These are phyloP conservation scores for Porites cylindrica DNA, from an alignment of 92 coral and sea anemone genomes.

Conservation along the genomic window DNA sequence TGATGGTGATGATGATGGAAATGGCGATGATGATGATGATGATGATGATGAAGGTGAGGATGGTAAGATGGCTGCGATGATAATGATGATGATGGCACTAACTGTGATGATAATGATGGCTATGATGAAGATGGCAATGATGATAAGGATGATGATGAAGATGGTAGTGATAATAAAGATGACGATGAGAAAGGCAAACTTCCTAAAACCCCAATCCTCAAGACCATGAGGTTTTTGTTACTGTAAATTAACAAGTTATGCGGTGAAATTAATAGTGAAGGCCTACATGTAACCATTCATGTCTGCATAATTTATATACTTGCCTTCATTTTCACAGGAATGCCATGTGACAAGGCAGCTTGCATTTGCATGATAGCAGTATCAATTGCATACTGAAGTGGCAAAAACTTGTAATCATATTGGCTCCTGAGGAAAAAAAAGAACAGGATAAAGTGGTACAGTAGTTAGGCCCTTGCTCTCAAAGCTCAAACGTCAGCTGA, in stretches of 20 bases:
- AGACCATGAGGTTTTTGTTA: too few species aligned
- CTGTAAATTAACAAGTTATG: too few species aligned
- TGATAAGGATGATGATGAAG: too few species aligned
- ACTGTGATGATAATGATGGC: too few species aligned
- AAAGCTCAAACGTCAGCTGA: too few species aligned
- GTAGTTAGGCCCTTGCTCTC: too few species aligned
- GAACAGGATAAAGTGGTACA: not conserved
- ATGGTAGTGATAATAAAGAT: too few species aligned
- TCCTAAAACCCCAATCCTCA: too few species aligned
- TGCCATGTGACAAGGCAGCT: conserved; percentile 39
- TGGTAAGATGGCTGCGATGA: not conserved
- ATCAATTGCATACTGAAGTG: conserved; percentile 87
- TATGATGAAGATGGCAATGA: not conserved
- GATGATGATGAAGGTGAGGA: not conserved
- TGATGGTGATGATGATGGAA: too few species aligned
- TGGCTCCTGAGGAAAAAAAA: not conserved
- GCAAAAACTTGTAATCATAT: conserved; percentile 34
- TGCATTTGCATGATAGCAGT: conserved; percentile 78
- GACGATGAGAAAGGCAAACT: too few species aligned
- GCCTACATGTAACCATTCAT: not conserved
- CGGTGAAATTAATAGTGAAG: not conserved
- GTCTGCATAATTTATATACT: conserved; percentile 9
- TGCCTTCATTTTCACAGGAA: conserved; percentile 69
- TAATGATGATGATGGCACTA: not conserved
- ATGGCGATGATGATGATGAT: not conserved